Evolutionary conservation across 2,888 invertebrate species (phyloP).

Genomic region (Xylota sylvarum): DNA sequence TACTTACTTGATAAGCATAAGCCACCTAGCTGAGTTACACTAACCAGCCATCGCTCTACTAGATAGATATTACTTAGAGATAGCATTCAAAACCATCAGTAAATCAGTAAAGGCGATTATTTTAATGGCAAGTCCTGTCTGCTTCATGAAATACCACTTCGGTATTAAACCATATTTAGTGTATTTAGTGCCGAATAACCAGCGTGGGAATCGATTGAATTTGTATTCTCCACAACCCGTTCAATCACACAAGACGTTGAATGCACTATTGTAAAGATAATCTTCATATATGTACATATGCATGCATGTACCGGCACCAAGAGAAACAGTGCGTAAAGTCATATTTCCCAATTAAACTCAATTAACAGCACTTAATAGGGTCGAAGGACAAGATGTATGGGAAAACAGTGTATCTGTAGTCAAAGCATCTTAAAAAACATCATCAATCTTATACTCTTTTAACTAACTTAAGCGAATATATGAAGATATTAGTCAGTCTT

Average conservation of each 20-base stretch:
- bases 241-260: not conserved
- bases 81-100: not conserved
- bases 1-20: not conserved
- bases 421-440: too few relatives aligned
- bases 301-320: too few relatives aligned
- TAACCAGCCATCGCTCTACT: too few relatives aligned
- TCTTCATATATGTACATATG: not conserved
- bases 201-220: not conserved
- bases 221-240: not conserved
- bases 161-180: too few relatives aligned
- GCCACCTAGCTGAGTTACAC: too few relatives aligned
- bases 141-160: too few relatives aligned
- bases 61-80: too few relatives aligned
- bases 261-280: not conserved
- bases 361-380: conserved; percentile 32
- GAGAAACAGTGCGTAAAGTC: not conserved
- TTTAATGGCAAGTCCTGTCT: too few relatives aligned
- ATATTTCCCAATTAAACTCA: conserved; percentile 43
- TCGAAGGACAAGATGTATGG: not conserved
- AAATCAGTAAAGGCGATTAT: not conserved
- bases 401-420: not conserved
- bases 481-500: too few relatives aligned
- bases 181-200: not conserved
- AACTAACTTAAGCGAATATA: too few relatives aligned
- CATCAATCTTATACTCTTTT: too few relatives aligned